A percentile compares a stretch with the other conserved stretches of the same genome.
Evolutionary conservation across 2,797 vertebrate species (phyloP).

Genomic region (Gastrophryne carolinensis): DNA sequence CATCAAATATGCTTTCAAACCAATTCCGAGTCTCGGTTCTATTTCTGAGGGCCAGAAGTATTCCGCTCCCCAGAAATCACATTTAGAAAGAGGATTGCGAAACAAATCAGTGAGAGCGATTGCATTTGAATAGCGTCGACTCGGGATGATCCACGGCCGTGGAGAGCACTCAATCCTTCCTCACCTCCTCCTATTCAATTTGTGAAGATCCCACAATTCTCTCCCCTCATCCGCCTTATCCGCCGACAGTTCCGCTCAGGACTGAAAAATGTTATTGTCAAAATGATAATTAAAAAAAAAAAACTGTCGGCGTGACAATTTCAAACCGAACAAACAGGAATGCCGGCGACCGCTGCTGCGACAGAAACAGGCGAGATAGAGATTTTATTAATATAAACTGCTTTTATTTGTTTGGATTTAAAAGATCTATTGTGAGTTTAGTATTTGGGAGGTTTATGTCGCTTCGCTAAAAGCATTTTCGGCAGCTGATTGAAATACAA

Average conservation of each 20-base stretch:
- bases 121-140: slow-evolving; percentile 8
- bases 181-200: slow-evolving; percentile 27
- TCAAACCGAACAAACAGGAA: slow-evolving; percentile 17
- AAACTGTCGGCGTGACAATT: slow-evolving; percentile 8
- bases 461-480: not conserved
- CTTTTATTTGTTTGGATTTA: not conserved
- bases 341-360: not conserved
- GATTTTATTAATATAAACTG: not conserved
- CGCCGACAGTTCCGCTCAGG: slow-evolving; percentile 3
- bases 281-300: slow-evolving; percentile 38
- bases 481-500: no score
- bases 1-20: no score
- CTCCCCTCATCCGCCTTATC: not conserved
- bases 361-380: not conserved
- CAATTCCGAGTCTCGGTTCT: no score
- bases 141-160: slow-evolving; percentile 11
- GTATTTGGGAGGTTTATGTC: not conserved
- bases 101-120: slow-evolving; percentile 16
- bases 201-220: slow-evolving; percentile 20
- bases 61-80: not conserved
- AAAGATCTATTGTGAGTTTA: not conserved
- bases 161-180: slow-evolving; percentile 12
- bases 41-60: not conserved
- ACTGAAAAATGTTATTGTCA: slow-evolving; percentile 39
- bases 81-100: slow-evolving; percentile 11